A percentile compares a stretch with the other conserved stretches of the same genome.
phyloP scores from a whole-genome alignment of 2,113 vertebrate species.

The Ammodytes marinus region DNA sequence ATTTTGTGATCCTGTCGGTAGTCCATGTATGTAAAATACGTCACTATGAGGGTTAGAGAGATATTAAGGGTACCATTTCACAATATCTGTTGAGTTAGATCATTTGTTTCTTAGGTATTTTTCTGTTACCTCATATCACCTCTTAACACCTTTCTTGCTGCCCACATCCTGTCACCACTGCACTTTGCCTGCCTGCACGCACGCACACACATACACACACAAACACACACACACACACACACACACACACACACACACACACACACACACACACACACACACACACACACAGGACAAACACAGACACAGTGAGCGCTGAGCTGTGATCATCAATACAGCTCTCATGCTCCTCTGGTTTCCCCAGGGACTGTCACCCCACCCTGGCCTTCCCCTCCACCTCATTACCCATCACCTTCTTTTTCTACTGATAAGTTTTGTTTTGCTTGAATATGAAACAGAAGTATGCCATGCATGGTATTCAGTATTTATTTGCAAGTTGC shows the following conservation, averaged over 20 bases:
- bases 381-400: slow-evolving; percentile 65
- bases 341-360: slow-evolving; percentile 53
- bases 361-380: slow-evolving; percentile 70
- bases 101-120: slow-evolving; percentile 41
- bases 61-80: not conserved
- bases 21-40: too few species aligned
- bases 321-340: slow-evolving; percentile 50
- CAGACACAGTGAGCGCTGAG: slow-evolving; percentile 39
- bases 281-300: not conserved
- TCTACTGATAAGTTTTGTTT: slow-evolving; percentile 77
- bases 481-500: not conserved
- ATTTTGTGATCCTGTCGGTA: too few species aligned
- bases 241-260: slow-evolving; percentile 8
- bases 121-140: slow-evolving; percentile 31
- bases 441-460: slow-evolving; percentile 74
- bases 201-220: slow-evolving; percentile 6
- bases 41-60: too few species aligned
- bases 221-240: slow-evolving; percentile 18
- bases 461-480: not conserved
- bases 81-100: not conserved
- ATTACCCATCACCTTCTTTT: slow-evolving; percentile 35
- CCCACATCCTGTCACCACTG: slow-evolving; percentile 62
- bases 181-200: slow-evolving; percentile 51
- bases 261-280: slow-evolving; percentile 28
- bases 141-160: slow-evolving; percentile 49